A percentile compares a stretch with the other conserved stretches of the same genome.
These are phyloP conservation scores for Ciconia maguari DNA, from an alignment of 2,113 vertebrate genomes.

Conservation along the genomic window DNA sequence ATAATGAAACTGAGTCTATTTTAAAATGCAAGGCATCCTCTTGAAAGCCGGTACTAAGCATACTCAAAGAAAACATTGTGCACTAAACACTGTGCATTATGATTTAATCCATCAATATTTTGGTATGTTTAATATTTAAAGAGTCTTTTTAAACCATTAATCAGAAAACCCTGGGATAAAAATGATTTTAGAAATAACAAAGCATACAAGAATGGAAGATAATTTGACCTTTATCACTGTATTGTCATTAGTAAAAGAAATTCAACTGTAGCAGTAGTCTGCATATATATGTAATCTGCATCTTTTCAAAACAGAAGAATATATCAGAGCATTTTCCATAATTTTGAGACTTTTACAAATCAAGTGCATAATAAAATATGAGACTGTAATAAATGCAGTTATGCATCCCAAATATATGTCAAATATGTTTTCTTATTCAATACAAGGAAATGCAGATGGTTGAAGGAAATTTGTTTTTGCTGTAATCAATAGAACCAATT, in stretches of 20 bases:
- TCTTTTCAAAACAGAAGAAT: slow-evolving; percentile 37
- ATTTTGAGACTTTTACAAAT: slow-evolving; percentile 12
- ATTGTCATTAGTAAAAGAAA: slow-evolving; percentile 37
- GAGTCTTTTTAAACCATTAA: slow-evolving; percentile 47
- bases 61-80: neutral
- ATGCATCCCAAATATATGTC: neutral
- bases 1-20: slow-evolving; percentile 67
- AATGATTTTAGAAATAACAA: slow-evolving; percentile 48
- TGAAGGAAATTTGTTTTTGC: slow-evolving; percentile 7
- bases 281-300: slow-evolving; percentile 11
- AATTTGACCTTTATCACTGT: slow-evolving; percentile 51
- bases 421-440: neutral
- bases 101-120: slow-evolving; percentile 62
- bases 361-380: neutral
- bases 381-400: neutral
- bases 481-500: neutral
- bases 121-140: slow-evolving; percentile 67
- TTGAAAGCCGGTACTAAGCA: slow-evolving; percentile 16
- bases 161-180: slow-evolving; percentile 34
- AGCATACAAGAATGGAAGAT: slow-evolving; percentile 6
- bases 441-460: neutral
- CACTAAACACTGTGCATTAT: slow-evolving; percentile 52
- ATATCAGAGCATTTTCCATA: neutral
- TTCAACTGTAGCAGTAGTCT: neutral
- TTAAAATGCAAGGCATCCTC: slow-evolving; percentile 63